Percentiles rank a stretch among this genome's conserved stretches.
Conservation (phyloP, 2,888 invertebrate genomes). For the Caenorhabditis parvicauda region DNA sequence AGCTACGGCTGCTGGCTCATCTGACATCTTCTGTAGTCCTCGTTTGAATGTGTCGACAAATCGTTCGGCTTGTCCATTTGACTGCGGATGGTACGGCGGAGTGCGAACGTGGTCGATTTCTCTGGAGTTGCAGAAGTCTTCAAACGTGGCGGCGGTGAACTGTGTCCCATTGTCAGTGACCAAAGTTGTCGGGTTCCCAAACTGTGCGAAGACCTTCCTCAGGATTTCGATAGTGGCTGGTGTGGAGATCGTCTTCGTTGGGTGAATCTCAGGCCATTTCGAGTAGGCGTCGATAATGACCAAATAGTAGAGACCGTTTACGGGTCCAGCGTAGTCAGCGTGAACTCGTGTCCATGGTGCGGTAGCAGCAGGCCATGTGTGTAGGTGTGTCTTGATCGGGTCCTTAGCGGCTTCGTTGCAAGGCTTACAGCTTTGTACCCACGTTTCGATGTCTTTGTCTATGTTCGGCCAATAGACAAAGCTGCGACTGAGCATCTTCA, state of each 20-base stretch:
- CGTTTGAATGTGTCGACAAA: too few species aligned
- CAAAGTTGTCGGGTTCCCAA: conserved; percentile 50
- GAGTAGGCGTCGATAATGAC: conserved; percentile 64
- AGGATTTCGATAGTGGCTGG: conserved; percentile 32
- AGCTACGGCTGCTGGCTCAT: too few species aligned
- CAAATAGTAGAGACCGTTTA: conserved; percentile 54
- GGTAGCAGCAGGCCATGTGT: conserved; percentile 53
- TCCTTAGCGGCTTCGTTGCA: conserved; percentile 32
- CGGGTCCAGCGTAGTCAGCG: conserved; percentile 65
- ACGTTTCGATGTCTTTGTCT: conserved; percentile 34
- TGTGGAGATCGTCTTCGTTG: conserved; percentile 21
- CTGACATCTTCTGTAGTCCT: too few species aligned
- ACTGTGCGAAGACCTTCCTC: conserved; percentile 33
- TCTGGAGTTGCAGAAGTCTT: conserved; percentile 35
- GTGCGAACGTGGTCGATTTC: too few species aligned
- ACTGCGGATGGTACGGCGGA: too few species aligned
- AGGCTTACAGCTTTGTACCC: conserved; percentile 26
- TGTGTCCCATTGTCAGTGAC: conserved; percentile 61
- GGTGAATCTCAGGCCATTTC: conserved; percentile 64
- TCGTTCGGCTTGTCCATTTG: too few species aligned
- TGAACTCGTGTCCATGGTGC: conserved; percentile 63
- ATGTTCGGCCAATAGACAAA: conserved; percentile 56
- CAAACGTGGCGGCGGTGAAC: conserved; percentile 50
- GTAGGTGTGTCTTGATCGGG: conserved; percentile 37
- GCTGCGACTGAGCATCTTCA: conserved; percentile 52